A percentile compares a stretch with the other conserved stretches of the same genome.
These are phyloP conservation scores for Matsumurasca onukii DNA, from an alignment of 1,140 invertebrate genomes.

Conservation along the genomic window DNA sequence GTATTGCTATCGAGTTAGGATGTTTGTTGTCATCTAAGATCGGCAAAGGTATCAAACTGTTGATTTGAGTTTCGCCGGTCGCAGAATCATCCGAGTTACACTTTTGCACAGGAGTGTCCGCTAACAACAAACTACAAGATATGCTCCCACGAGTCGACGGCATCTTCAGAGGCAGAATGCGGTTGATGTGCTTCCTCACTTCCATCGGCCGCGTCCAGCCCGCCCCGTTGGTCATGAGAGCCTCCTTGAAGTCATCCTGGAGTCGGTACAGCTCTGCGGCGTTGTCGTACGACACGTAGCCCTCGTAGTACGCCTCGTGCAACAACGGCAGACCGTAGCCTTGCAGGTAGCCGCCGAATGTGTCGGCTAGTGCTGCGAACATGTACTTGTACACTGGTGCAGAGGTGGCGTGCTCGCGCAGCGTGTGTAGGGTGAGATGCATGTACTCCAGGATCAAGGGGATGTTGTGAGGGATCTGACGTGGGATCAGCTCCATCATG, in stretches of 20 bases:
- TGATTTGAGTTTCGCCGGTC: background rate
- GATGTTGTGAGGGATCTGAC: slow-evolving; percentile 22
- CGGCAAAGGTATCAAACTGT: slow-evolving; percentile 29
- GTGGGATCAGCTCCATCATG: slow-evolving; percentile 35
- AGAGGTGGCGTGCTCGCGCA: slow-evolving; percentile 17
- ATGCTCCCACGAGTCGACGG: background rate
- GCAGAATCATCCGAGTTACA: background rate
- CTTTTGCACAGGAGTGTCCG: background rate
- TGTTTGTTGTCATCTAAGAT: slow-evolving; percentile 33
- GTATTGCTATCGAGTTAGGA: slow-evolving; percentile 35
- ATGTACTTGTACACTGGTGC: slow-evolving; percentile 12
- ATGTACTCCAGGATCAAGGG: slow-evolving; percentile 32
- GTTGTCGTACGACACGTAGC: slow-evolving; percentile 28
- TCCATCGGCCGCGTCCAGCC: slow-evolving; percentile 34
- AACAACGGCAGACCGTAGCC: slow-evolving; percentile 34
- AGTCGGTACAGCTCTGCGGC: slow-evolving; percentile 30
- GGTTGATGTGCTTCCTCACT: slow-evolving; percentile 26
- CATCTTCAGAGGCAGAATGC: slow-evolving; percentile 14
- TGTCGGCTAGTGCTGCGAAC: slow-evolving; percentile 29
- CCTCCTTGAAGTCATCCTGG: slow-evolving; percentile 32
- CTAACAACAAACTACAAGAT: background rate
- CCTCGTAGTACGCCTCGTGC: slow-evolving; percentile 38
- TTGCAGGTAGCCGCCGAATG: slow-evolving; percentile 35
- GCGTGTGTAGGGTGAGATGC: slow-evolving; percentile 21
- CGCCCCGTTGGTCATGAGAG: slow-evolving; percentile 36